Evolutionary conservation across 2,797 vertebrate genomes (phyloP), one percentile per base, ranked within the genome.

Genomic region (Falco columbarius): DNA sequence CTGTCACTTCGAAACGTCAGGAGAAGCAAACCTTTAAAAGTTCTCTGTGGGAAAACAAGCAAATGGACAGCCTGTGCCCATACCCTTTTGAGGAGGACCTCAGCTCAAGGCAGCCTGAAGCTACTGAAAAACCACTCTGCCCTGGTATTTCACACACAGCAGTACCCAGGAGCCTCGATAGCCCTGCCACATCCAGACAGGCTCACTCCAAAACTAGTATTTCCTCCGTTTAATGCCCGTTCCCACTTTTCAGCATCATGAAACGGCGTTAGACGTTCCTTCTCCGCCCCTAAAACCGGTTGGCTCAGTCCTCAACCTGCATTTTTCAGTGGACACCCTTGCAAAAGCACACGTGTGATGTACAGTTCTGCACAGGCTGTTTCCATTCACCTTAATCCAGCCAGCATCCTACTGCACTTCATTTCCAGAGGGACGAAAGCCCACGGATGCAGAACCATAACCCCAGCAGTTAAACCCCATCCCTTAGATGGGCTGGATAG

Each of bases 401-500:
- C 55, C 91, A 14, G 58, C 62, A 51, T 27, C 90, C 82, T 38
- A 10, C 0, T 44, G 62, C 75, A 47, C 46, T 7, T 74, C 73
- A 22, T 90, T 92, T 66, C 54, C 75, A 83, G 58, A 46, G 55
- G 34, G 74, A 74, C 52, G 91, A 65, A 74, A 92, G 66, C 93
- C 81, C 81, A 54, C 3, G 10, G 92, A 90, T 1, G 18, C 94
- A 86, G 85, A 92, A 76, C 55, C 85, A 88, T 90, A 95, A 93
- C 80, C 91, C 15, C 3, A 9, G 65, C 89, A 74, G 77, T 96
- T 94, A 95, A 95, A 96, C n/a, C 93, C 93, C 96, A 67, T 73
- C 93, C 72, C 36, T 83, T 23, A 54, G 92, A 96, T 88, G 82
- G 83, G 71, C 82, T 96, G 92, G 96, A 95, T 92, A 95, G 90